Percentiles rank a stretch among this genome's conserved stretches.
phyloP scores from a whole-genome alignment of 2,113 vertebrate species.

The Paraplagusia blochii region DNA sequence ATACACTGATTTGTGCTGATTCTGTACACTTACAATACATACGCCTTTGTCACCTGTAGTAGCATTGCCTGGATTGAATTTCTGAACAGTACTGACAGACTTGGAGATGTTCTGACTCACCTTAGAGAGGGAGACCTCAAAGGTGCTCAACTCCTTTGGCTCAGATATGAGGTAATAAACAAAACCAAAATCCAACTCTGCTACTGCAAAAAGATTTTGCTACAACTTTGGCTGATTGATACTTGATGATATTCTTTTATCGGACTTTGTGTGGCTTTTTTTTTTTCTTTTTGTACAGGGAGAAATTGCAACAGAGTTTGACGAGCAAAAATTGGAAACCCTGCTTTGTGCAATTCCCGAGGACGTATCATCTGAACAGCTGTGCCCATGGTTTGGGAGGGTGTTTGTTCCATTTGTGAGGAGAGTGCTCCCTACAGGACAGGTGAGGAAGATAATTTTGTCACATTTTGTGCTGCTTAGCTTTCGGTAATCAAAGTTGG shows the following conservation, averaged over 20 bases:
- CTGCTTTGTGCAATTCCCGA: slow-evolving; percentile 81
- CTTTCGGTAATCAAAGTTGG: slow-evolving; percentile 1
- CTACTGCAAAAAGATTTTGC: no score
- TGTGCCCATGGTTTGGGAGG: slow-evolving; percentile 87
- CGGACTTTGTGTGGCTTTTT: no score
- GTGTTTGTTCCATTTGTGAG: slow-evolving; percentile 87
- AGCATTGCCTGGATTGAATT: slow-evolving; percentile 92
- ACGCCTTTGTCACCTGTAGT: slow-evolving; percentile 57
- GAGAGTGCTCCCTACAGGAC: slow-evolving; percentile 80
- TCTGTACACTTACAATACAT: not conserved
- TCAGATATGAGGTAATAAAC: slow-evolving; percentile 85
- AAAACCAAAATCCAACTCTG: no score
- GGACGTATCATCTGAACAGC: slow-evolving; percentile 75
- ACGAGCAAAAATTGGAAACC: slow-evolving; percentile 78
- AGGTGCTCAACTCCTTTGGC: slow-evolving; percentile 91
- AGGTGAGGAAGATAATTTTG: slow-evolving; percentile 70
- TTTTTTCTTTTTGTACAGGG: slow-evolving; percentile 76
- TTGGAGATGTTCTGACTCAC: slow-evolving; percentile 79
- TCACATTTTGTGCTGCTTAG: not conserved
- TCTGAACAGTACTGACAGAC: slow-evolving; percentile 82
- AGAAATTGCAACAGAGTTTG: slow-evolving; percentile 82
- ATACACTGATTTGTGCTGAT: not conserved
- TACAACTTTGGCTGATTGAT: no score
- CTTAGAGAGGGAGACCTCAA: slow-evolving; percentile 82
- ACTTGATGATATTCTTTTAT: no score